These are phyloP conservation scores for Sisyra nigra DNA, from an alignment of 2,888 invertebrate species.

Conservation along the genomic window DNA sequence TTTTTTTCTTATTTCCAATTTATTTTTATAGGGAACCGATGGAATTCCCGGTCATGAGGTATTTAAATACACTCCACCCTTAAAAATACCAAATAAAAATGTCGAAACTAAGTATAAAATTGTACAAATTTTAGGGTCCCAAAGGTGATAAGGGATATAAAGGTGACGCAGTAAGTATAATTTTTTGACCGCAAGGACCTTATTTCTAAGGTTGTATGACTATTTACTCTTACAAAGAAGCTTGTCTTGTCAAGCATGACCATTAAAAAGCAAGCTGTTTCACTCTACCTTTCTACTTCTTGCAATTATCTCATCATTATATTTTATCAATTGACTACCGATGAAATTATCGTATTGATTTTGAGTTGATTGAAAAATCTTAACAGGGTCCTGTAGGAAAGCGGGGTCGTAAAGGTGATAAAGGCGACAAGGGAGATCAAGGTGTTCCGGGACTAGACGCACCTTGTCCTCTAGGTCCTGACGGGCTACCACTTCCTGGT, in stretches of 20 bases:
- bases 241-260: too few relatives aligned
- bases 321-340: not conserved
- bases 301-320: not conserved
- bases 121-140: conserved; percentile 48
- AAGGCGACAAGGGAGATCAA: conserved; percentile 87
- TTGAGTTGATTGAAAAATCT: conserved; percentile 15
- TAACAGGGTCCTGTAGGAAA: conserved; percentile 72
- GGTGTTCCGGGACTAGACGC: conserved; percentile 96
- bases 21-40: conserved; percentile 77
- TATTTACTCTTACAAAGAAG: too few relatives aligned
- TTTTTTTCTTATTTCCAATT: conserved; percentile 8
- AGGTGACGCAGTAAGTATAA: conserved; percentile 60
- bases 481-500: conserved; percentile 89
- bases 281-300: not conserved
- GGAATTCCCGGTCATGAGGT: conserved; percentile 88
- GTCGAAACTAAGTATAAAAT: not conserved
- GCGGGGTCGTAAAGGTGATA: conserved; percentile 81
- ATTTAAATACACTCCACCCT: conserved; percentile 17
- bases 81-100: not conserved
- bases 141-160: conserved; percentile 81
- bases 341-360: not conserved
- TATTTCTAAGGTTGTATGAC: too few relatives aligned
- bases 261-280: too few relatives aligned
- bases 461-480: conserved; percentile 92
- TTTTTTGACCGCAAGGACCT: not conserved